Percentiles rank a stretch among this genome's conserved stretches.
phyloP scores from a whole-genome alignment of 2,113 vertebrate species.

The Bambusicola thoracicus region DNA sequence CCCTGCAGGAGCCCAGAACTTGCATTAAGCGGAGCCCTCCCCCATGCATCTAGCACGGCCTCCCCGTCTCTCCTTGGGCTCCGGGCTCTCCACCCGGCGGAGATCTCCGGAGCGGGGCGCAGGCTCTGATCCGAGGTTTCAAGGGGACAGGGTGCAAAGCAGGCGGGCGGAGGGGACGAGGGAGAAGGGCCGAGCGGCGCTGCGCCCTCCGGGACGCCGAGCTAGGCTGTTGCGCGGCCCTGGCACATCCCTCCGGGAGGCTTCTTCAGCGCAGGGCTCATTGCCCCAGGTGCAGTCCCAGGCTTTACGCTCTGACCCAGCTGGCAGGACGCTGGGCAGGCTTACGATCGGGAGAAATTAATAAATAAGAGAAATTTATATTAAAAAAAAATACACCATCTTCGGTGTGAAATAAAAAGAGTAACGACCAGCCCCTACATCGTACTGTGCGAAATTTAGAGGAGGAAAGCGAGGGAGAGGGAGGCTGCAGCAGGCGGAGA shows the following conservation, averaged over 20 bases:
- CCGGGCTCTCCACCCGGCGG: background rate
- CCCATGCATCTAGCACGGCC: slow-evolving; percentile 74
- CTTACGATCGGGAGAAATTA: slow-evolving; percentile 18
- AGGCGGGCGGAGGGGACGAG: background rate
- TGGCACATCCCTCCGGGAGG: slow-evolving; percentile 52
- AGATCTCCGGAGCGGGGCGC: slow-evolving; percentile 37
- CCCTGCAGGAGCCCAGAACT: slow-evolving; percentile 84
- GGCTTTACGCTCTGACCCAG: slow-evolving; percentile 51
- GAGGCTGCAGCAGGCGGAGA: slow-evolving; percentile 33
- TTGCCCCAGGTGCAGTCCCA: slow-evolving; percentile 63
- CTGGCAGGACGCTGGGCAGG: background rate
- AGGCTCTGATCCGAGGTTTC: slow-evolving; percentile 68
- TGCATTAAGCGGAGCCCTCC: slow-evolving; percentile 84
- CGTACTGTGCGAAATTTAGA: slow-evolving; percentile 5
- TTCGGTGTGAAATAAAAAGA: slow-evolving; percentile 37
- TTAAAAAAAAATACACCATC: slow-evolving; percentile 52
- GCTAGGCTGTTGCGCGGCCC: slow-evolving; percentile 58
- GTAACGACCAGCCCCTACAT: slow-evolving; percentile 28
- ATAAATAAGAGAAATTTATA: slow-evolving; percentile 58
- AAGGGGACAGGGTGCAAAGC: slow-evolving; percentile 42
- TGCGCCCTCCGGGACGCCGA: slow-evolving; percentile 48
- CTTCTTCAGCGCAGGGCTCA: slow-evolving; percentile 63
- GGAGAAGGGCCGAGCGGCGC: slow-evolving; percentile 32
- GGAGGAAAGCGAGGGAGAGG: background rate
- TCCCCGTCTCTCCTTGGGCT: slow-evolving; percentile 64